phyloP scores from a whole-genome alignment of 2,797 vertebrate species.

The Steatocranus sp. region DNA sequence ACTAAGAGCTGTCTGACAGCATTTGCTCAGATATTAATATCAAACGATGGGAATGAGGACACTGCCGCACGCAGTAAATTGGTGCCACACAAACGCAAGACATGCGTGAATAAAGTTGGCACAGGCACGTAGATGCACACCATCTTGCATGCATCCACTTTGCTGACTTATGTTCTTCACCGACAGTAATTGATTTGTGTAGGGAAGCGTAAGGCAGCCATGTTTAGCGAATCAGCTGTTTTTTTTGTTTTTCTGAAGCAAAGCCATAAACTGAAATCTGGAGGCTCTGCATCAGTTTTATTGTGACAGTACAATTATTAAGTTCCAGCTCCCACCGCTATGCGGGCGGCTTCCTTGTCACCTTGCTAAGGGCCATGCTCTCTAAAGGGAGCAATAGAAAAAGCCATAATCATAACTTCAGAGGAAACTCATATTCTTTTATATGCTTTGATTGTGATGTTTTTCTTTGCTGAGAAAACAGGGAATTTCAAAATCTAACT shows the following conservation, averaged over 20 bases:
- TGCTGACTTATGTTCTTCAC: slow-evolving; percentile 3
- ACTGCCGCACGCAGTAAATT: slow-evolving; percentile 30
- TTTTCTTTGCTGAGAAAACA: slow-evolving; percentile 59
- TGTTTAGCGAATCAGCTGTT: slow-evolving; percentile 11
- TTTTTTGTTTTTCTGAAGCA: slow-evolving; percentile 12
- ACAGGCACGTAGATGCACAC: neutral
- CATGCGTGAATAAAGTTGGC: slow-evolving; percentile 14
- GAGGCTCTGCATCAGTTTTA: slow-evolving; percentile 69
- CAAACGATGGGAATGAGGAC: slow-evolving; percentile 34
- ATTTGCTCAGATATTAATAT: slow-evolving; percentile 70
- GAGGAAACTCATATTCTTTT: slow-evolving; percentile 66
- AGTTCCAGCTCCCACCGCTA: slow-evolving; percentile 48
- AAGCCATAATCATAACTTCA: slow-evolving; percentile 68
- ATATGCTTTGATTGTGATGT: slow-evolving; percentile 56
- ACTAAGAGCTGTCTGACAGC: slow-evolving; percentile 61
- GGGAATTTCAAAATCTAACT: slow-evolving; percentile 44
- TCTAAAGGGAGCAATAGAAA: slow-evolving; percentile 61
- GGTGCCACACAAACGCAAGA: slow-evolving; percentile 6
- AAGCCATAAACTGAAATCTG: slow-evolving; percentile 44
- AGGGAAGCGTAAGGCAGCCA: neutral
- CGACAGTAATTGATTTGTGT: slow-evolving; percentile 23
- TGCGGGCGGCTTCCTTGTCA: slow-evolving; percentile 53
- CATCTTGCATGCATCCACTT: neutral
- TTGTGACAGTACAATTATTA: slow-evolving; percentile 71
- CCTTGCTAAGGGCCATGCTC: slow-evolving; percentile 62